A percentile compares a stretch with the other conserved stretches of the same genome.
phyloP scores from a whole-genome alignment of 1,140 invertebrate species.

The Drosophila nebulosa region DNA sequence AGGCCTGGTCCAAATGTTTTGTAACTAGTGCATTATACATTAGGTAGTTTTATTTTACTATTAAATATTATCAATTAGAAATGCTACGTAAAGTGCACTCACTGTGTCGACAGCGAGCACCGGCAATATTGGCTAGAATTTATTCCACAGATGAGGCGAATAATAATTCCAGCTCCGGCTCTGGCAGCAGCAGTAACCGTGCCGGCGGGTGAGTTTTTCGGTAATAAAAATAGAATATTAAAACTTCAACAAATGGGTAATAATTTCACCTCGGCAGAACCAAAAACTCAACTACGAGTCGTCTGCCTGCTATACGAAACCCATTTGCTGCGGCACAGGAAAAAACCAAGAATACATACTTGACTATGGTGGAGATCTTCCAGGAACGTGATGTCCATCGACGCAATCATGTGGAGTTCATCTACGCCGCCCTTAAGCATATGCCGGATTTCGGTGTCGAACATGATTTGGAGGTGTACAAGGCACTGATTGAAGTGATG shows the following conservation, averaged over 20 bases:
- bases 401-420: slow-evolving; percentile 95
- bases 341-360: slow-evolving; percentile 88
- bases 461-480: slow-evolving; percentile 95
- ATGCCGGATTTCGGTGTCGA: slow-evolving; percentile 96
- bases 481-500: slow-evolving; percentile 93
- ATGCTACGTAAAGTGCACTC: slow-evolving; percentile 58
- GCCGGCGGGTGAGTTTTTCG: neutral
- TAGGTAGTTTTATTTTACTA: slow-evolving; percentile 16
- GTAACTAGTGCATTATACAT: slow-evolving; percentile 28
- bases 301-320: slow-evolving; percentile 57
- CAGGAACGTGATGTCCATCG: slow-evolving; percentile 84
- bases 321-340: slow-evolving; percentile 72
- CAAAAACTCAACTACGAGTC: slow-evolving; percentile 22
- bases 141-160: slow-evolving; percentile 26
- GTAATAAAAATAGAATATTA: neutral
- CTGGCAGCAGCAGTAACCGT: slow-evolving; percentile 19
- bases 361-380: slow-evolving; percentile 89
- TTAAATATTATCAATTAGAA: slow-evolving; percentile 54
- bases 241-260: neutral
- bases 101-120: slow-evolving; percentile 32
- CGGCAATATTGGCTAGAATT: slow-evolving; percentile 8
- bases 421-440: slow-evolving; percentile 91
- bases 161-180: neutral
- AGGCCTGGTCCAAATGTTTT: too few relatives aligned
- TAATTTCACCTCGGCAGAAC: neutral